Conservation (phyloP, 2,888 invertebrate species). For the Amblyjoppa proteus region DNA sequence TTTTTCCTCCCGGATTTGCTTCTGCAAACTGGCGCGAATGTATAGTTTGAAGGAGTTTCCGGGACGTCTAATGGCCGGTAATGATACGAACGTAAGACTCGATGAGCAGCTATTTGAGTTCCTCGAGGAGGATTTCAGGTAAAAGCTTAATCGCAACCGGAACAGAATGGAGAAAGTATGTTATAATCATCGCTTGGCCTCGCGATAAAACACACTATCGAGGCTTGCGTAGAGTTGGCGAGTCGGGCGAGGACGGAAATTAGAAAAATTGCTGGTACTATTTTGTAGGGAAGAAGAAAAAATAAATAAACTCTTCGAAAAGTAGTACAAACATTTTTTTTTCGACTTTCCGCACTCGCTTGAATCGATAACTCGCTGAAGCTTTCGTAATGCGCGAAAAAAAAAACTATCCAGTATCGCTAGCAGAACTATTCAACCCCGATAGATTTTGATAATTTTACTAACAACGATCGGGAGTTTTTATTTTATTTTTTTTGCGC, state of each 20-base stretch:
- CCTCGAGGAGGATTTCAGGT: conserved; percentile 78
- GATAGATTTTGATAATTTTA: no score
- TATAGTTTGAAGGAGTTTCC: conserved; percentile 80
- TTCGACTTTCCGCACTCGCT: not conserved
- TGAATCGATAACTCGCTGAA: not conserved
- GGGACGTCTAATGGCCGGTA: conserved; percentile 78
- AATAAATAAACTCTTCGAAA: not conserved
- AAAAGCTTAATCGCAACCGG: conserved; percentile 68
- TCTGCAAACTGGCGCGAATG: conserved; percentile 56
- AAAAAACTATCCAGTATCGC: not conserved
- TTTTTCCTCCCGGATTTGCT: conserved; percentile 20
- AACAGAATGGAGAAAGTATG: not conserved
- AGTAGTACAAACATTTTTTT: not conserved
- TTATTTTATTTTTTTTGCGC: no score
- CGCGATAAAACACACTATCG: not conserved
- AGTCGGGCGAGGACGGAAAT: not conserved
- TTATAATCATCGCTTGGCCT: not conserved
- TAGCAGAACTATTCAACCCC: no score
- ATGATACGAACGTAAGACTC: conserved; percentile 77
- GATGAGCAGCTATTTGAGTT: conserved; percentile 79
- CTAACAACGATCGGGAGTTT: no score
- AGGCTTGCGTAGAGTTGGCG: not conserved
- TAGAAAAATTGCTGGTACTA: conserved; percentile 18
- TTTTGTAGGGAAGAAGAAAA: not conserved
- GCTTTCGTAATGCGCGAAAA: not conserved